A percentile compares a stretch with the other conserved stretches of the same genome.
These are phyloP conservation scores for Hypotaenidia okinawae DNA, from an alignment of 2,797 vertebrate genomes.

Conservation along the genomic window DNA sequence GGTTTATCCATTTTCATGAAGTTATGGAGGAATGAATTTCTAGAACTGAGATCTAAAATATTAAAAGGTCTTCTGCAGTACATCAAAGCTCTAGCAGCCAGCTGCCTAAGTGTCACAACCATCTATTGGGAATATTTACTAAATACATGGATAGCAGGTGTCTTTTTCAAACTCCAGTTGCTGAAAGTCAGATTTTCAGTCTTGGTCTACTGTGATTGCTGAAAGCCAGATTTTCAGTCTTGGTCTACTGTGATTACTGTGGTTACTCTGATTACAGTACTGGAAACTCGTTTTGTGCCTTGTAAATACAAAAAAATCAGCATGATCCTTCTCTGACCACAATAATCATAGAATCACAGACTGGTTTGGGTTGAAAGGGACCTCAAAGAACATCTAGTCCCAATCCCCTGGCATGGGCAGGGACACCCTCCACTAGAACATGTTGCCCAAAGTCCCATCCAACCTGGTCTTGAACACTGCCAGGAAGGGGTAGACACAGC, in stretches of 20 bases:
- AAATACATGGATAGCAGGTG: background rate
- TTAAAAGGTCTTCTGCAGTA: background rate
- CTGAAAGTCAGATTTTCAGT: too few species aligned
- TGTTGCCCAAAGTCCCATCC: too few species aligned
- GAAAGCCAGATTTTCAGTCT: background rate
- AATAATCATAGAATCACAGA: background rate
- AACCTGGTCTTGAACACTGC: too few species aligned
- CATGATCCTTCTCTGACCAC: background rate
- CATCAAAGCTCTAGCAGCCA: background rate
- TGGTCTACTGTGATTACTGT: background rate
- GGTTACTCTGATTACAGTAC: background rate
- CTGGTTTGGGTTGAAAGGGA: too few species aligned
- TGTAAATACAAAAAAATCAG: background rate
- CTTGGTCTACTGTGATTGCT: too few species aligned
- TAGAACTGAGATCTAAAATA: background rate
- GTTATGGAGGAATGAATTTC: background rate
- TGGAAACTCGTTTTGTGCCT: background rate
- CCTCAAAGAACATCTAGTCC: too few species aligned
- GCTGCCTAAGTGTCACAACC: background rate
- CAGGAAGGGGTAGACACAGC: too few species aligned
- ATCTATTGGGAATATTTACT: background rate
- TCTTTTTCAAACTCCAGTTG: background rate
- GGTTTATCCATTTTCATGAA: background rate
- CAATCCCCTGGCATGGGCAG: too few species aligned
- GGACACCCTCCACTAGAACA: too few species aligned